phyloP scores from a whole-genome alignment of 2,888 invertebrate genomes.

The Hyposoter didymator region DNA sequence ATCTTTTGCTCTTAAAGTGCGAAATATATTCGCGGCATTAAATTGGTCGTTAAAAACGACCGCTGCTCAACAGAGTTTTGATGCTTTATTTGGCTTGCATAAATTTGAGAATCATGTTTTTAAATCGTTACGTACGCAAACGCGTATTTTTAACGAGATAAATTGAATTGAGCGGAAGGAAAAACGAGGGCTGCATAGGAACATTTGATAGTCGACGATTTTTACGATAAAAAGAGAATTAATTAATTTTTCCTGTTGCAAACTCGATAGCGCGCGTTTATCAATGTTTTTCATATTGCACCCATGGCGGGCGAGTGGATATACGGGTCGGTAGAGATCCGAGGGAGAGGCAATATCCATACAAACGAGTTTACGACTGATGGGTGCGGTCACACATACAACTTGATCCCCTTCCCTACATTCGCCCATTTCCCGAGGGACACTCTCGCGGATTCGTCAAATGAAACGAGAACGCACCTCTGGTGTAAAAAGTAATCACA shows the following conservation, averaged over 20 bases:
- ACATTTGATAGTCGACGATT: conserved; percentile 5
- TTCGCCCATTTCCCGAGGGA: conserved; percentile 43
- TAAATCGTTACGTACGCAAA: neutral
- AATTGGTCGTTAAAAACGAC: neutral
- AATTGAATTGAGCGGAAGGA: neutral
- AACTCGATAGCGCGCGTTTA: conserved; percentile 37
- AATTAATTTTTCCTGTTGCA: conserved; percentile 42
- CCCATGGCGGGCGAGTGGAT: conserved; percentile 11
- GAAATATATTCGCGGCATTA: neutral
- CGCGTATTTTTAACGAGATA: conserved; percentile 6
- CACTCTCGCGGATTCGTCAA: conserved; percentile 46
- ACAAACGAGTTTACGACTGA: conserved; percentile 53
- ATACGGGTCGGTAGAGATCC: conserved; percentile 43
- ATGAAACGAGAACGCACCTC: conserved; percentile 57
- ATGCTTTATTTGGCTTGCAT: neutral
- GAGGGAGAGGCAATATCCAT: conserved; percentile 70
- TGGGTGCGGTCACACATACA: conserved; percentile 57
- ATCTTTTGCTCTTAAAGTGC: neutral
- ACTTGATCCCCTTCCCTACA: conserved; percentile 3
- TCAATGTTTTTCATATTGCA: conserved; percentile 47
- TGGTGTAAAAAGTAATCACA: conserved; percentile 54
- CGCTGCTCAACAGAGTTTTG: neutral
- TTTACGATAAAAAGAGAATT: conserved; percentile 12
- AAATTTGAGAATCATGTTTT: neutral
- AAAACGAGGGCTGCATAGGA: neutral